These are phyloP conservation scores for Cotesia glomerata DNA, from an alignment of 1,140 invertebrate genomes.

Conservation along the genomic window DNA sequence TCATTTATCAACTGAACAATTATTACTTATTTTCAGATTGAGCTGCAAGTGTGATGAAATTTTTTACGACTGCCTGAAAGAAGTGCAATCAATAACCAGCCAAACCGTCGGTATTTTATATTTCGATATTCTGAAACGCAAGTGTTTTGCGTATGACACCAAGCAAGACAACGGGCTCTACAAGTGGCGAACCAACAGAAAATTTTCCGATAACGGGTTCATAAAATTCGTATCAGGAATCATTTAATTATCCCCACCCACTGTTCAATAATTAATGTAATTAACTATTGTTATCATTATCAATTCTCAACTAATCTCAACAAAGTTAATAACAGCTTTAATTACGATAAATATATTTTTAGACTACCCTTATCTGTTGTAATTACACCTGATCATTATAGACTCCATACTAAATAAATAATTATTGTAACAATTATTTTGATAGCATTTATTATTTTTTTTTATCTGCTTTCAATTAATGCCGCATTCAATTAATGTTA, in stretches of 20 bases:
- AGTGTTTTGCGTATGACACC: not conserved
- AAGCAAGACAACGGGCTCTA: not conserved
- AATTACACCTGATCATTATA: too few species aligned
- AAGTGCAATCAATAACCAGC: not conserved
- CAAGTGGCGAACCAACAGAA: not conserved
- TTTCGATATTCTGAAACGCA: conserved; percentile 20
- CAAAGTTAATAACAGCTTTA: too few species aligned
- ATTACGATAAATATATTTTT: too few species aligned
- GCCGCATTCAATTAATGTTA: too few species aligned
- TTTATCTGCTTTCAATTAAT: too few species aligned
- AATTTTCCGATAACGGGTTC: conserved; percentile 12
- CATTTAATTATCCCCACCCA: not conserved
- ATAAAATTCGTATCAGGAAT: conserved; percentile 1
- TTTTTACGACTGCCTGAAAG: conserved; percentile 23
- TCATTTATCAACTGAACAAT: not conserved
- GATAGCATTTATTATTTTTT: too few species aligned
- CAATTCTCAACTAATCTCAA: too few species aligned
- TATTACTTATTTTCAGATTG: conserved; percentile 2
- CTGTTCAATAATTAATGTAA: not conserved
- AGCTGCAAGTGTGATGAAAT: conserved; percentile 21
- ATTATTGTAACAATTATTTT: too few species aligned
- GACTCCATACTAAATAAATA: too few species aligned
- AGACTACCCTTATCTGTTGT: too few species aligned
- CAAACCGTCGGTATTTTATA: conserved; percentile 17
- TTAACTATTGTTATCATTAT: not conserved